Conservation (phyloP, 2,888 invertebrate genomes). For the Ennomos fuscantarius region DNA sequence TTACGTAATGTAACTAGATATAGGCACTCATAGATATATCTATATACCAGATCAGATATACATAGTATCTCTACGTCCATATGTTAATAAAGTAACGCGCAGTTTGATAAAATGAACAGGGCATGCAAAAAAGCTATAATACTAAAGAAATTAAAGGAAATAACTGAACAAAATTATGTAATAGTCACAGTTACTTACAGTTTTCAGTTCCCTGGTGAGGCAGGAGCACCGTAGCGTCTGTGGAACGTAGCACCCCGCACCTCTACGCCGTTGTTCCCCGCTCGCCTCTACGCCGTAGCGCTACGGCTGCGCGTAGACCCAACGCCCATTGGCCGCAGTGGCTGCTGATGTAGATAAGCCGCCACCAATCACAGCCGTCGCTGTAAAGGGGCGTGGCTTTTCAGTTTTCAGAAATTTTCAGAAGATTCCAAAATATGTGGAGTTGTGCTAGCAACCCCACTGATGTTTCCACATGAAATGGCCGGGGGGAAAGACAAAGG, state of each 20-base stretch:
- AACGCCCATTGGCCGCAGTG: conserved; percentile 68
- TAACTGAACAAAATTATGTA: conserved; percentile 19
- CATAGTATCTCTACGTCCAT: too few species aligned
- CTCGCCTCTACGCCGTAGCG: conserved; percentile 64
- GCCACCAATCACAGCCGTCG: conserved; percentile 66
- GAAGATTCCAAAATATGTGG: conserved; percentile 65
- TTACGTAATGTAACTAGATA: conserved; percentile 22
- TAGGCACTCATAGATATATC: conserved; percentile 30
- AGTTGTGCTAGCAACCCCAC: conserved; percentile 54
- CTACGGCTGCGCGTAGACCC: conserved; percentile 80
- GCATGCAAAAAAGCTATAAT: conserved; percentile 11
- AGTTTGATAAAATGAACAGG: background rate
- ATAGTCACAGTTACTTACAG: conserved; percentile 59
- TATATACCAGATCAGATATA: background rate
- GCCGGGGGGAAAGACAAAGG: conserved; percentile 42
- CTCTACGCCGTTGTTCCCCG: conserved; percentile 70
- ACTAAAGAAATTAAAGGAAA: conserved; percentile 15
- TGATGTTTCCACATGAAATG: conserved; percentile 59
- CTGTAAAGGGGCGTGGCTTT: conserved; percentile 78
- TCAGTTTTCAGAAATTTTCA: conserved; percentile 82
- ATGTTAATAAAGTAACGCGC: background rate
- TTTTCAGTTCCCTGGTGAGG: conserved; percentile 75
- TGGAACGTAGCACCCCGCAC: conserved; percentile 61
- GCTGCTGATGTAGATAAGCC: conserved; percentile 63
- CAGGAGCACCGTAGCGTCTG: conserved; percentile 78